Evolutionary conservation across 2,888 invertebrate genomes (phyloP).

Genomic region (Pristionchus arcanus): DNA sequence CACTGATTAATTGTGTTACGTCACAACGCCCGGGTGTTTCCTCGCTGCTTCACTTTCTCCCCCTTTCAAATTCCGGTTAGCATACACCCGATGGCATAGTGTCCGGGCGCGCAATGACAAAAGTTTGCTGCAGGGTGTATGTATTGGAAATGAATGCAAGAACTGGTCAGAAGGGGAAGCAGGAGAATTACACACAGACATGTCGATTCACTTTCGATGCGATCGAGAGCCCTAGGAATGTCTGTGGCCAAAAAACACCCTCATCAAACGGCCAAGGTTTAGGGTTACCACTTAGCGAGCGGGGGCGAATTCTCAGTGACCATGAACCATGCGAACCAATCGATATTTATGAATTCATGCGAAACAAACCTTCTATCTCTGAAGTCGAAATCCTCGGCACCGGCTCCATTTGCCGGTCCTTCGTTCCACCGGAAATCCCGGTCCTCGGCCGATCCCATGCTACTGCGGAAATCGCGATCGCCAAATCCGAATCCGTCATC

Average conservation of each 20-base stretch:
- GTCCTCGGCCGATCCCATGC: conserved; percentile 30
- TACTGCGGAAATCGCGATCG: conserved; percentile 53
- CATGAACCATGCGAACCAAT: background rate
- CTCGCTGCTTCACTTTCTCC: conserved; percentile 7
- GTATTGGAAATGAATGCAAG: background rate
- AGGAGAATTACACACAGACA: conserved; percentile 20
- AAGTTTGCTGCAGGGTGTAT: conserved; percentile 39
- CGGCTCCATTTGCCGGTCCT: conserved; percentile 30
- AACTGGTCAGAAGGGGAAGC: background rate
- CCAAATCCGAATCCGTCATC: conserved; percentile 52
- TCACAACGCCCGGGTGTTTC: conserved; percentile 2
- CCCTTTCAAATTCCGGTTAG: conserved; percentile 31
- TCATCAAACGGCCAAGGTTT: background rate
- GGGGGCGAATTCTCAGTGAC: background rate
- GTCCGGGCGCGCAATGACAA: background rate
- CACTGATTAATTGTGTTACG: background rate
- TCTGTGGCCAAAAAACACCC: background rate
- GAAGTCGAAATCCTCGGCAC: conserved; percentile 50
- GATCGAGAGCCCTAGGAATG: background rate
- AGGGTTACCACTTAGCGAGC: background rate
- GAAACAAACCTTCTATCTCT: conserved; percentile 43
- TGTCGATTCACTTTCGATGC: background rate
- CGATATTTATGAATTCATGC: background rate
- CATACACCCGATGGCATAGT: conserved; percentile 27
- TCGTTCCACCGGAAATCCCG: conserved; percentile 54